Conservation (phyloP, 35 echinoderm and acorn worm species). For the Heliocidaris tuberculata region DNA sequence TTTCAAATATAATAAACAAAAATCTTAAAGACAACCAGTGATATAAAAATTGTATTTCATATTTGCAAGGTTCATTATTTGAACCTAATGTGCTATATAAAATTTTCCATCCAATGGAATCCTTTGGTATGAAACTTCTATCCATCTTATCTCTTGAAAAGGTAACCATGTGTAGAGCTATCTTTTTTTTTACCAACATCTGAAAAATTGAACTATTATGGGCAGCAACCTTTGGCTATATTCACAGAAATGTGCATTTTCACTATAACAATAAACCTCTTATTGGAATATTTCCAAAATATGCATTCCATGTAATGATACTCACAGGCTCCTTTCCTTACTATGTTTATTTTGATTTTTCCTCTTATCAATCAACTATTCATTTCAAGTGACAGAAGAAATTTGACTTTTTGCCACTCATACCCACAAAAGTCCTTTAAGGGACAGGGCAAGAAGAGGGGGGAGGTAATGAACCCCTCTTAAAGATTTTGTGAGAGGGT, state of each 20-base stretch:
- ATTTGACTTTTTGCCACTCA: conserved; percentile 11
- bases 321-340: background rate
- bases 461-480: background rate
- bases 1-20: too few relatives aligned
- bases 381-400: background rate
- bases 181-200: background rate
- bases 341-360: background rate
- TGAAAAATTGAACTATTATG: background rate
- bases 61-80: background rate
- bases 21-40: background rate
- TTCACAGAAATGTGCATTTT: background rate
- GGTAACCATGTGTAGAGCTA: background rate
- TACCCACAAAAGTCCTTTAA: background rate
- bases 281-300: conserved; percentile 1
- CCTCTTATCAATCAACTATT: background rate
- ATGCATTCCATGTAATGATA: background rate
- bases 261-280: background rate
- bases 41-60: background rate
- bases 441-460: conserved; percentile 6
- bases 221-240: background rate
- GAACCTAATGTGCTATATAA: background rate
- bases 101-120: background rate
- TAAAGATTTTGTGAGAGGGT: background rate
- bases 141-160: background rate
- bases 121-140: background rate